Conservation (phyloP, 1,140 invertebrate species). For the Zophobas atratus region DNA sequence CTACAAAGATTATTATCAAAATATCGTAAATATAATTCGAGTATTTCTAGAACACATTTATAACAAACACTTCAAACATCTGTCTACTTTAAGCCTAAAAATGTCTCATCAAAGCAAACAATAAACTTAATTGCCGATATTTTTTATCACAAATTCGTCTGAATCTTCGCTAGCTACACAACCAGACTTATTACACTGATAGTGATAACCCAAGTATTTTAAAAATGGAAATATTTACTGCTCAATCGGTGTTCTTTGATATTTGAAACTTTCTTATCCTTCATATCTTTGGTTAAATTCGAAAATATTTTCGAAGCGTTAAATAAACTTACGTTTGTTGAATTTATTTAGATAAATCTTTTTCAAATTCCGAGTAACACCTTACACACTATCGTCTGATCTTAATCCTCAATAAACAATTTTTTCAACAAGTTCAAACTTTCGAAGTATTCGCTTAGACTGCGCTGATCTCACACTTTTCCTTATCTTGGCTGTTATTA, state of each 20-base stretch:
- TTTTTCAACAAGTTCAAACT: not conserved
- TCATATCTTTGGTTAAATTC: not conserved
- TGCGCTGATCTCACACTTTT: not conserved
- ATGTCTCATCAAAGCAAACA: conserved; percentile 15
- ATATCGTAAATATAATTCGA: not conserved
- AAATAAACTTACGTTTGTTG: not conserved
- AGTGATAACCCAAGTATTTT: not conserved
- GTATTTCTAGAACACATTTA: conserved; percentile 26
- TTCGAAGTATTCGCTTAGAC: not conserved
- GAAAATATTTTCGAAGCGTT: not conserved
- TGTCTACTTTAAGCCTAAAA: not conserved
- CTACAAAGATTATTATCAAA: not conserved
- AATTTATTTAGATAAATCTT: conserved; percentile 9
- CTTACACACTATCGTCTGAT: not conserved
- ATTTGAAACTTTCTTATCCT: not conserved
- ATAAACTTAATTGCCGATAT: not conserved
- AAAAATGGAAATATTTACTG: not conserved
- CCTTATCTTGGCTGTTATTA: too few relatives aligned
- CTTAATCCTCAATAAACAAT: conserved; percentile 3
- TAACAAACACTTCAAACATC: conserved; percentile 5
- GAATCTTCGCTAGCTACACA: too few relatives aligned
- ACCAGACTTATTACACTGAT: not conserved
- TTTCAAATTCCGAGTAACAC: conserved; percentile 16
- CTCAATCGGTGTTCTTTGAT: not conserved
- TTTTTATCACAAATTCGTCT: not conserved